A percentile compares a stretch with the other conserved stretches of the same genome.
phyloP scores from a whole-genome alignment of 2,113 vertebrate genomes.

The Pachyramphus minor region DNA sequence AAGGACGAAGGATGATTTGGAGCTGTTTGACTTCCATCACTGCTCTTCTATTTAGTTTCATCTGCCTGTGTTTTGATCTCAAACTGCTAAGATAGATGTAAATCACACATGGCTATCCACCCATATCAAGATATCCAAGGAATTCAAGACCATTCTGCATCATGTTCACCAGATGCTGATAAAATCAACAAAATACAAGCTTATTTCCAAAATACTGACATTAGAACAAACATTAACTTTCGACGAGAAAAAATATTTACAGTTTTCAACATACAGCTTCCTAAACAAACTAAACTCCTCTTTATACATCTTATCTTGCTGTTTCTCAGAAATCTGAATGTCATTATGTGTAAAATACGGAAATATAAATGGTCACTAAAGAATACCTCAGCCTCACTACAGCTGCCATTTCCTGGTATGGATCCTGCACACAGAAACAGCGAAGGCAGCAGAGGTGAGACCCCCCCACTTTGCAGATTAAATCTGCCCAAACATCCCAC shows the following conservation, averaged over 20 bases:
- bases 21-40: not conserved
- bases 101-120: not conserved
- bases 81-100: not conserved
- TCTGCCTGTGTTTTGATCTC: not conserved
- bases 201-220: constrained; percentile 39
- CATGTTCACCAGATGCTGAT: not conserved
- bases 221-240: constrained; percentile 20
- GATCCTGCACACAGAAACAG: not conserved
- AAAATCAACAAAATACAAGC: constrained; percentile 10
- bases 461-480: not conserved
- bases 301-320: not conserved
- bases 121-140: not conserved
- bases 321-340: not conserved
- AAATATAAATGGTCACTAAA: not conserved
- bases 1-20: not conserved
- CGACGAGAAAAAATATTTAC: constrained; percentile 5
- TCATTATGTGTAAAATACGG: not conserved
- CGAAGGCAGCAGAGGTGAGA: not conserved
- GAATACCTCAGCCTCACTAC: not conserved
- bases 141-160: not conserved
- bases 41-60: not conserved
- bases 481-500: not conserved
- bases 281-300: not conserved
- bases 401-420: not conserved
- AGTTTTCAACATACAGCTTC: constrained; percentile 6